Evolutionary conservation across 2,888 invertebrate genomes (phyloP).

Genomic region (Mamestra brassicae): DNA sequence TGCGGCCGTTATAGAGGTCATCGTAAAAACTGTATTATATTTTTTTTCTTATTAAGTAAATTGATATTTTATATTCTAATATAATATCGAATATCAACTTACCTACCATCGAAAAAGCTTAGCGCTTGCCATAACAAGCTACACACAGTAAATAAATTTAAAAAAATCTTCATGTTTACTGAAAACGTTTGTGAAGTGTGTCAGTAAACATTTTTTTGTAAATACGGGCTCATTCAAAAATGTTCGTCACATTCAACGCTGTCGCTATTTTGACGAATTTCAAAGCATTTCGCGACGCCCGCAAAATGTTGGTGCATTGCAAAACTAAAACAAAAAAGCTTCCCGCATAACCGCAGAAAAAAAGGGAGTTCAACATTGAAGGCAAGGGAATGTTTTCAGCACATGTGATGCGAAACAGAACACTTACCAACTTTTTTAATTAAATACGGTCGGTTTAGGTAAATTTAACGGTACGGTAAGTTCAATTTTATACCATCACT

Average conservation of each 20-base stretch:
- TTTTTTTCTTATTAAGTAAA: conserved; percentile 20
- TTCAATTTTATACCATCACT: no score
- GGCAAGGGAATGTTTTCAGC: conserved; percentile 21
- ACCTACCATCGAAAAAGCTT: neutral
- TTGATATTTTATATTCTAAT: conserved; percentile 43
- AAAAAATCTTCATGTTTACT: conserved; percentile 17
- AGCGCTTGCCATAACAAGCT: conserved; percentile 14
- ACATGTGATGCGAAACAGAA: conserved; percentile 6
- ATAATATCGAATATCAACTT: conserved; percentile 14
- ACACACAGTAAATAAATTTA: neutral
- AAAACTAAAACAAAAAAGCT: conserved; percentile 39
- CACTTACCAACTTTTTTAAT: conserved; percentile 18
- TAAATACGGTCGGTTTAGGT: neutral
- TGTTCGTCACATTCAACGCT: conserved; percentile 26
- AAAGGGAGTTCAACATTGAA: conserved; percentile 35
- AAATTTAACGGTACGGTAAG: no score
- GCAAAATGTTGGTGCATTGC: conserved; percentile 29
- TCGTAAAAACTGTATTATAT: conserved; percentile 29
- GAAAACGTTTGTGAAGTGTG: conserved; percentile 32
- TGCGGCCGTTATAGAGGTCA: neutral
- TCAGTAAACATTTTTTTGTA: conserved; percentile 42
- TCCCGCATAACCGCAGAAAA: conserved; percentile 23
- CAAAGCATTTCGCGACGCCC: conserved; percentile 38
- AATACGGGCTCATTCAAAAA: conserved; percentile 36
- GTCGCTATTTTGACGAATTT: conserved; percentile 50